Conservation (phyloP, 2,888 invertebrate genomes). For the Petrolisthes cinctipes region DNA sequence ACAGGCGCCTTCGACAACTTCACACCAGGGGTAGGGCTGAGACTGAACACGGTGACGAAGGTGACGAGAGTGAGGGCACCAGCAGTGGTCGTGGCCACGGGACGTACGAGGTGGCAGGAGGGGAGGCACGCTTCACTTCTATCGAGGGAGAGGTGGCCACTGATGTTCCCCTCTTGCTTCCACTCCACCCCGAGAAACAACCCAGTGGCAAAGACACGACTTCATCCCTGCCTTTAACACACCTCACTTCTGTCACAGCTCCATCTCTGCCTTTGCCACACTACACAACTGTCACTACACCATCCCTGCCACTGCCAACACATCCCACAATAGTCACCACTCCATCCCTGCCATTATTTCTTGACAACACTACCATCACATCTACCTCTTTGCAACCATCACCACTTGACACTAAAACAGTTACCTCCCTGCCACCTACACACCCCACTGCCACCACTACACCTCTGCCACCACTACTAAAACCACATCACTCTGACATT, state of each 20-base stretch:
- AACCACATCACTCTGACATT: not conserved
- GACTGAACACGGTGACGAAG: conserved; percentile 16
- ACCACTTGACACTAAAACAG: not conserved
- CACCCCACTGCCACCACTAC: not conserved
- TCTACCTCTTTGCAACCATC: not conserved
- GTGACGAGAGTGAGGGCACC: not conserved
- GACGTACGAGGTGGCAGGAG: conserved; percentile 19
- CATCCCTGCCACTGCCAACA: not conserved
- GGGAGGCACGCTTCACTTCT: conserved; percentile 29
- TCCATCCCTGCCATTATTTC: not conserved
- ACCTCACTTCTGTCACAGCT: not conserved
- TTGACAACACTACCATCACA: not conserved
- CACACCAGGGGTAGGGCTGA: not conserved
- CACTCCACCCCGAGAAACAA: not conserved
- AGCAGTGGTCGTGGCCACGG: not conserved
- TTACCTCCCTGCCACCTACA: not conserved
- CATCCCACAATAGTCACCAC: not conserved
- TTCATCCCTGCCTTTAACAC: no score
- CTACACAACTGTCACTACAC: not conserved
- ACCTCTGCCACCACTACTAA: no score
- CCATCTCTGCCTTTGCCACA: not conserved
- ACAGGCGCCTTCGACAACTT: not conserved
- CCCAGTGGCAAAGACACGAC: no score
- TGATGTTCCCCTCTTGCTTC: conserved; percentile 21
- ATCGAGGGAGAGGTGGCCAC: conserved; percentile 34